These are phyloP conservation scores for Morpho deidamia DNA, from an alignment of 2,888 invertebrate genomes.

Conservation along the genomic window DNA sequence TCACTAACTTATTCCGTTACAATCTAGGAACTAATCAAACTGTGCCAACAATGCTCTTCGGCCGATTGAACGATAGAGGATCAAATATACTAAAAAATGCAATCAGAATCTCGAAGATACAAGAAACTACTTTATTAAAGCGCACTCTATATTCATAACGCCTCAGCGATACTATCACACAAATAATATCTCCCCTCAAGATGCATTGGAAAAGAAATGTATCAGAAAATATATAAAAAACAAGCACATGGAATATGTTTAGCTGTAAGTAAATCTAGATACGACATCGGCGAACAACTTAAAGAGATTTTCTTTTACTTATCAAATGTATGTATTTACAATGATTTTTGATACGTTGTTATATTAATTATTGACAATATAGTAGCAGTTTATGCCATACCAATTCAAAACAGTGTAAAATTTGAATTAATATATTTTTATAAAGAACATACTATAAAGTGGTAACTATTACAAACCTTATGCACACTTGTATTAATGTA, in stretches of 20 bases:
- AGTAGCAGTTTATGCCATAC: too few species aligned
- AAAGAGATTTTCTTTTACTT: too few species aligned
- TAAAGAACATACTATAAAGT: too few species aligned
- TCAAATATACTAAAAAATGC: conserved; percentile 31
- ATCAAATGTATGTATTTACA: too few species aligned
- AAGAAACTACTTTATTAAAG: conserved; percentile 70
- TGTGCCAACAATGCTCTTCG: conserved; percentile 3
- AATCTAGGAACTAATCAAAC: neutral
- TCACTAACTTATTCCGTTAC: neutral
- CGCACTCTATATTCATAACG: conserved; percentile 76
- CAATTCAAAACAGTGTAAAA: too few species aligned
- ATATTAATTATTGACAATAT: too few species aligned
- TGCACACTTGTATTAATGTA: too few species aligned
- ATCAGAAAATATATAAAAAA: conserved; percentile 77
- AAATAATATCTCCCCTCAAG: conserved; percentile 74
- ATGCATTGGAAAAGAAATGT: conserved; percentile 77
- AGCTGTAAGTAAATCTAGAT: conserved; percentile 34
- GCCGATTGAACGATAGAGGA: conserved; percentile 21
- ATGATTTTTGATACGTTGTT: too few species aligned
- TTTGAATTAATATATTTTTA: too few species aligned
- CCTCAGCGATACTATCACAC: conserved; percentile 67
- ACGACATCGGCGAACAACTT: conserved; percentile 20
- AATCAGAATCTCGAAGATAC: conserved; percentile 29
- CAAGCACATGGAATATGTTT: conserved; percentile 46
- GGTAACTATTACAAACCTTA: too few species aligned